phyloP scores from a whole-genome alignment of 1,140 invertebrate species.

The Nasonia giraulti region DNA sequence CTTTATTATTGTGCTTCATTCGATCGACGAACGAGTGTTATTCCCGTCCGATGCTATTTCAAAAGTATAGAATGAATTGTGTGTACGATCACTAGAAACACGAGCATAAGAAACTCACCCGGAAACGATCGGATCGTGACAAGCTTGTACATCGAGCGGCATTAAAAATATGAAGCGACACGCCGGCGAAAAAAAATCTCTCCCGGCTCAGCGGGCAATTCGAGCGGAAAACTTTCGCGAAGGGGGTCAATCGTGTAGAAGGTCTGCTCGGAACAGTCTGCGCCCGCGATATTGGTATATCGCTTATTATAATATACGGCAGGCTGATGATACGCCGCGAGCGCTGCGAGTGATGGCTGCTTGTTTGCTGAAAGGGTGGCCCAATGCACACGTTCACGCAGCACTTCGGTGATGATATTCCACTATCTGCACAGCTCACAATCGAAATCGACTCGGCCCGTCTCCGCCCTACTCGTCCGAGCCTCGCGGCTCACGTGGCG shows the following conservation, averaged over 20 bases:
- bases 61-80: too few species aligned
- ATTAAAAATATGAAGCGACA: background rate
- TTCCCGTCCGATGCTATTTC: too few species aligned
- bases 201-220: background rate
- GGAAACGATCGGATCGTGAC: background rate
- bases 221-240: background rate
- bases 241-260: background rate
- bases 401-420: background rate
- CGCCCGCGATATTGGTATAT: background rate
- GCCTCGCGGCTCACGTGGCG: slow-evolving; percentile 49
- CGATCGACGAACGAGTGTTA: background rate
- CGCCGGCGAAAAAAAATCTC: background rate
- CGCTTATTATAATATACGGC: too few species aligned
- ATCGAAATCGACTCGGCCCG: background rate
- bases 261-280: background rate
- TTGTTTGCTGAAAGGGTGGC: slow-evolving; percentile 18
- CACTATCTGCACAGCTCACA: background rate
- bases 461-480: slow-evolving; percentile 33
- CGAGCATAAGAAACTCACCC: too few species aligned
- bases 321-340: too few species aligned
- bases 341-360: slow-evolving; percentile 1
- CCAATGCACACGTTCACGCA: too few species aligned
- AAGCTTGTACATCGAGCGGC: background rate
- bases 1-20: too few species aligned
- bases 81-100: too few species aligned